Evolutionary conservation across 2,888 invertebrate genomes (phyloP).

Genomic region (Lysandra coridon): DNA sequence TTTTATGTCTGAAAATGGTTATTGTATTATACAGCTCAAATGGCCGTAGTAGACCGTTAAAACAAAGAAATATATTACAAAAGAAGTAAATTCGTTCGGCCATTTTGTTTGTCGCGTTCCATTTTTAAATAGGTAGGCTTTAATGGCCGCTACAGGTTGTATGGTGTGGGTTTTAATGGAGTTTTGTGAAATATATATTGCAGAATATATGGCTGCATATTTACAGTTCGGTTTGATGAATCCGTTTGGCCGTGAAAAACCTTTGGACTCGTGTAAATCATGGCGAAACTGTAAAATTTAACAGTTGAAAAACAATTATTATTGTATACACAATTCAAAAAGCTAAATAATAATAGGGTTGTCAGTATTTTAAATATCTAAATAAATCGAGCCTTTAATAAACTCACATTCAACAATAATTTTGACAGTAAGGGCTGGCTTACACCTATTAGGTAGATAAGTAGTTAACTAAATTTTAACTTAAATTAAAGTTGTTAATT

Average conservation of each 20-base stretch:
- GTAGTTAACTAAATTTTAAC: too few species aligned
- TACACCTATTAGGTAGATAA: too few species aligned
- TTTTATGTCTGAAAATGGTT: conserved; percentile 34
- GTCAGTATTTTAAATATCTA: neutral
- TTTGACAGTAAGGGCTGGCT: too few species aligned
- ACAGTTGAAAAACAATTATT: neutral
- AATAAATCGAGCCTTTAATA: too few species aligned
- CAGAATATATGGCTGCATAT: neutral
- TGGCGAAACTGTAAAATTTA: neutral
- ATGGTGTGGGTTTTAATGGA: conserved; percentile 11
- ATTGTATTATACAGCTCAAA: conserved; percentile 32
- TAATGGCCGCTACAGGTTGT: conserved; percentile 23
- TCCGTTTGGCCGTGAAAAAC: neutral
- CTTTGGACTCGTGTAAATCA: neutral
- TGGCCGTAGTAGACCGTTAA: conserved; percentile 32
- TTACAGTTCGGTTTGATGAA: neutral
- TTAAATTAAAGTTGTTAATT: too few species aligned
- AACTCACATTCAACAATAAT: too few species aligned
- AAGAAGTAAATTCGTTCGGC: conserved; percentile 32
- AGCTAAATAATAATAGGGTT: neutral
- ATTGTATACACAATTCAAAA: neutral
- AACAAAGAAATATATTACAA: conserved; percentile 29
- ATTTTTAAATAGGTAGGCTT: conserved; percentile 20
- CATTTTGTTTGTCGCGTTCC: conserved; percentile 31
- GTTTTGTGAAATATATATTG: conserved; percentile 5